Conservation (phyloP, 2,888 invertebrate species). For the Keiferia lycopersicella region DNA sequence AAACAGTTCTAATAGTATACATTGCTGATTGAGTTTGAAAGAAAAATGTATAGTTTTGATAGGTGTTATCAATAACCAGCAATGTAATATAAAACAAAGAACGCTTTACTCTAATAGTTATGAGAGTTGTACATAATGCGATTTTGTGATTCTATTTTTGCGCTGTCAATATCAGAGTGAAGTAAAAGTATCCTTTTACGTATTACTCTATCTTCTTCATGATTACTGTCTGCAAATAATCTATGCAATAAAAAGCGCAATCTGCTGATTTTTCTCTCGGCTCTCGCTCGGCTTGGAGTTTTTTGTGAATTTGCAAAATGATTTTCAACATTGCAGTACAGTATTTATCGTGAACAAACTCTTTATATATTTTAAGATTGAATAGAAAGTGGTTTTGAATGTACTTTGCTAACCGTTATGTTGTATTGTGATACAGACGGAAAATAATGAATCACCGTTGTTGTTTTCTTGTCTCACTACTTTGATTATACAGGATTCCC, state of each 20-base stretch:
- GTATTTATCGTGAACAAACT: no score
- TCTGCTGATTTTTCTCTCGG: no score
- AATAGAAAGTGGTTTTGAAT: not conserved
- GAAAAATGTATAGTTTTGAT: not conserved
- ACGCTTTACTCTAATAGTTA: not conserved
- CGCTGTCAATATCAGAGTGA: not conserved
- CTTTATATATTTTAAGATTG: no score
- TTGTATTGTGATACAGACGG: not conserved
- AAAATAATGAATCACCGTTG: conserved; percentile 5
- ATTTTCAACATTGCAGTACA: no score
- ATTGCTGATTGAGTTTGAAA: not conserved
- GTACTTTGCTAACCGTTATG: conserved; percentile 1
- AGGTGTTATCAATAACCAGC: not conserved
- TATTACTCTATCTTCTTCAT: not conserved
- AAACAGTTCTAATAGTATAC: not conserved
- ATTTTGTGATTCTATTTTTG: not conserved
- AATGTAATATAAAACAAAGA: not conserved
- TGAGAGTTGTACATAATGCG: not conserved
- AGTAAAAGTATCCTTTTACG: not conserved
- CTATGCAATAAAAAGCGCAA: no score
- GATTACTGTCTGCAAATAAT: not conserved
- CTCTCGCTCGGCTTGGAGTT: no score
- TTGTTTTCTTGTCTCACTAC: not conserved
- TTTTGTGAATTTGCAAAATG: no score
- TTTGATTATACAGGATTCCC: not conserved